phyloP scores from a whole-genome alignment of 2,797 vertebrate species.

The Sebastes minor region DNA sequence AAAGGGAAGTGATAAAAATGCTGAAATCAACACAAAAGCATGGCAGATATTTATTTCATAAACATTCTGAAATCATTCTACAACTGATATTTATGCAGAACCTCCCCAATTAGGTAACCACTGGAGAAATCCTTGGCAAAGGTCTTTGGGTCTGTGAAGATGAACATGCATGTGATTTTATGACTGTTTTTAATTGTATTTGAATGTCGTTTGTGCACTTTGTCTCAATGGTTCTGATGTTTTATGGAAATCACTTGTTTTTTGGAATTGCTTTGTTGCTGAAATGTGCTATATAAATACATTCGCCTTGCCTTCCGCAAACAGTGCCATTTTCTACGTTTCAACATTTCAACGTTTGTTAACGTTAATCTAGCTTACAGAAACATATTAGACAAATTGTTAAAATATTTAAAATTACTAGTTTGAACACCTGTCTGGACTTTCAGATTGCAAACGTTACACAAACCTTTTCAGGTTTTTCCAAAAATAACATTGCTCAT shows the following conservation, averaged over 20 bases:
- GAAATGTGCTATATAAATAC: background rate
- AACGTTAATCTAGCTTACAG: background rate
- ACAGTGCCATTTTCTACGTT: background rate
- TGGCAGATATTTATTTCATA: conserved; percentile 63
- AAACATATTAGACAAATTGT: no score
- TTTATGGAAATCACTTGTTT: background rate
- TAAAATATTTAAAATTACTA: background rate
- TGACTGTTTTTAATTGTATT: background rate
- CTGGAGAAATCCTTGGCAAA: conserved; percentile 89
- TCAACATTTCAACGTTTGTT: background rate
- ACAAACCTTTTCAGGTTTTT: background rate
- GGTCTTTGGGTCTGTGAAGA: conserved; percentile 82
- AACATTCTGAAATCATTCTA: conserved; percentile 92
- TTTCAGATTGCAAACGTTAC: background rate
- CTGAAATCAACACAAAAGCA: no score
- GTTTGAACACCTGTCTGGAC: background rate
- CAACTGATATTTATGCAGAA: conserved; percentile 90
- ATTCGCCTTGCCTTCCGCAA: background rate
- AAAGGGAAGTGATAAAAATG: background rate
- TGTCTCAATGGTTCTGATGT: background rate
- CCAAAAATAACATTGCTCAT: background rate
- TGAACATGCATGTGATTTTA: background rate
- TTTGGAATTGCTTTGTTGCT: background rate
- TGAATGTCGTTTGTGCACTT: background rate
- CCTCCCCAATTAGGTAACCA: conserved; percentile 93